A percentile compares a stretch with the other conserved stretches of the same genome.
These are phyloP conservation scores for Dryobota labecula DNA, from an alignment of 2,888 invertebrate genomes.

Conservation along the genomic window DNA sequence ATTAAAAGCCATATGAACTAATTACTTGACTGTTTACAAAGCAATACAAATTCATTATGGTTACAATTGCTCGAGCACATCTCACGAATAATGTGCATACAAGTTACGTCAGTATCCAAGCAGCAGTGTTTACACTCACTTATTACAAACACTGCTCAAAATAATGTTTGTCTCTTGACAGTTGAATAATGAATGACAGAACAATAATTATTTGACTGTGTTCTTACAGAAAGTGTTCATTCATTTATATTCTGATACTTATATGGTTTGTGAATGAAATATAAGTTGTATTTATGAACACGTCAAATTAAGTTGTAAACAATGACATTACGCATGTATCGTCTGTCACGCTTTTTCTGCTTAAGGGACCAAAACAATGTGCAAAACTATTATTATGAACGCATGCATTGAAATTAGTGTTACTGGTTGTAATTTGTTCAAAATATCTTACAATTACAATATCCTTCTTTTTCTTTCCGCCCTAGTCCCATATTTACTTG, in stretches of 20 bases:
- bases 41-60: conserved; percentile 48
- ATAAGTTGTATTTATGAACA: conserved; percentile 50
- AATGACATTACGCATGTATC: conserved; percentile 40
- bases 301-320: conserved; percentile 45
- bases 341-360: conserved; percentile 19
- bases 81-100: conserved; percentile 50
- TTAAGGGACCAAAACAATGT: conserved; percentile 31
- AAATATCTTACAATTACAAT: background rate
- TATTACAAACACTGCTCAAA: conserved; percentile 68
- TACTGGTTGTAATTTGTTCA: conserved; percentile 3
- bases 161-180: conserved; percentile 72
- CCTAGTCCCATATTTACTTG: background rate
- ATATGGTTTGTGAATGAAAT: conserved; percentile 63
- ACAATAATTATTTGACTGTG: conserved; percentile 66
- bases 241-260: conserved; percentile 67
- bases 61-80: conserved; percentile 54
- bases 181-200: conserved; percentile 73
- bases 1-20: conserved; percentile 30
- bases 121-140: conserved; percentile 66
- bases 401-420: background rate
- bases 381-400: conserved; percentile 27
- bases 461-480: background rate
- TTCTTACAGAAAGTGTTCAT: conserved; percentile 67
- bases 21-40: conserved; percentile 46
- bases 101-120: conserved; percentile 53